Percentiles rank a stretch among this genome's conserved stretches.
Evolutionary conservation across 2,888 invertebrate species (phyloP).

Genomic region (Nemurella pictetii): DNA sequence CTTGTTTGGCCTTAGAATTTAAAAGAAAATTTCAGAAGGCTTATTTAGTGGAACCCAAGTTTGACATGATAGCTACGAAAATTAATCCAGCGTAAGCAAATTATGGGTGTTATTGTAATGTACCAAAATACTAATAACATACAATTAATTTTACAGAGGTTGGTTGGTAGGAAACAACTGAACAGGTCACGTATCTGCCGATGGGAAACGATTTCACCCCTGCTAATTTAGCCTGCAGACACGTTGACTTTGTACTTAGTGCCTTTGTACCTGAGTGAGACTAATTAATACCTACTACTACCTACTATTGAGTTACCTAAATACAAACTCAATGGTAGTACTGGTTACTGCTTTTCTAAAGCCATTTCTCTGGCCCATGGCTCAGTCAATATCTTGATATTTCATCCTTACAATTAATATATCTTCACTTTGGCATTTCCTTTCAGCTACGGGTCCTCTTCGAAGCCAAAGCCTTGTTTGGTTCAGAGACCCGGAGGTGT

Average conservation of each 20-base stretch:
- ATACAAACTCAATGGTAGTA: too few relatives aligned
- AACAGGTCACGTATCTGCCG: background rate
- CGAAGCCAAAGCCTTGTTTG: slow-evolving; percentile 67
- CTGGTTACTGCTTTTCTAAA: too few relatives aligned
- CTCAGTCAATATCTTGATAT: background rate
- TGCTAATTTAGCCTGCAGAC: background rate
- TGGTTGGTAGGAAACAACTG: background rate
- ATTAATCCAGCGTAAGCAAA: background rate
- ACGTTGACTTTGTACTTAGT: too few relatives aligned
- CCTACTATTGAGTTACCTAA: too few relatives aligned
- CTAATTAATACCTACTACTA: too few relatives aligned
- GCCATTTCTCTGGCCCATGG: background rate
- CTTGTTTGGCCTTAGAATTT: background rate
- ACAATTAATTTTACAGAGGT: background rate
- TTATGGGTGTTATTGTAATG: background rate
- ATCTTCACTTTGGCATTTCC: background rate
- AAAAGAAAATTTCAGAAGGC: background rate
- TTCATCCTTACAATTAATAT: background rate
- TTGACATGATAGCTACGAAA: background rate
- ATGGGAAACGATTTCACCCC: background rate
- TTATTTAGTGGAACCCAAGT: background rate
- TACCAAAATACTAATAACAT: background rate
- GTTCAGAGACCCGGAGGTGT: slow-evolving; percentile 57
- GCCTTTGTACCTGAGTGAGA: background rate
- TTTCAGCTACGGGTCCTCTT: slow-evolving; percentile 63